Evolutionary conservation across 2,113 vertebrate genomes (phyloP).

Genomic region (Notechis scutatus): DNA sequence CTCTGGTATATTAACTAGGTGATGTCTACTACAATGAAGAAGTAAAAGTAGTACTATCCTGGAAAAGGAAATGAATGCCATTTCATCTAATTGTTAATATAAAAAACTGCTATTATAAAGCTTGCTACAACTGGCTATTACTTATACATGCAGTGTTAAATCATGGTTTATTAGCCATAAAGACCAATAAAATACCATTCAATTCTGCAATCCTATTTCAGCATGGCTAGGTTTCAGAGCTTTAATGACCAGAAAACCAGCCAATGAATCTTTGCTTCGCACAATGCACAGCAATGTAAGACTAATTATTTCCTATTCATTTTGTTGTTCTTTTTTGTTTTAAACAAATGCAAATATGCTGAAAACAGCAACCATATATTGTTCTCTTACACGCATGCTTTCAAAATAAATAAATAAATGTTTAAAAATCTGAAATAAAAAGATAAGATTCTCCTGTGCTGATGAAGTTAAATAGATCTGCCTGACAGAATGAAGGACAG

Average conservation of each 20-base stretch:
- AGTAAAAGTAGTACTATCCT: background rate
- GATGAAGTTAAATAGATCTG: background rate
- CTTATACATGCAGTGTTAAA: background rate
- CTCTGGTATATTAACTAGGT: background rate
- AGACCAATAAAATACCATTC: background rate
- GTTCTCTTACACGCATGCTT: background rate
- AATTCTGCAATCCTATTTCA: background rate
- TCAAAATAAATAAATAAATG: background rate
- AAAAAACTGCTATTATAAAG: background rate
- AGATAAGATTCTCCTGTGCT: background rate
- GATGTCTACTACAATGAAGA: background rate
- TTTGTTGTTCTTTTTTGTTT: background rate
- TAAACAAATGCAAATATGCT: background rate
- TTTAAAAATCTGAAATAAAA: background rate
- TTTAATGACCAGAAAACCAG: background rate
- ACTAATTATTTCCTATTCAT: background rate
- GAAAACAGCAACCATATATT: background rate
- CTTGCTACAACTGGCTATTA: background rate
- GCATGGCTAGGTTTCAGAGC: background rate
- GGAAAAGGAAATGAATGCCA: background rate
- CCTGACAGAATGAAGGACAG: slow-evolving; percentile 7
- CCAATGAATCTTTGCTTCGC: background rate
- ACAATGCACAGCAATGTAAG: background rate
- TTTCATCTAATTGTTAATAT: background rate
- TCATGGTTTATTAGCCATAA: background rate